Conservation (phyloP, 2,113 vertebrate species). For the Indicator maculatus region DNA sequence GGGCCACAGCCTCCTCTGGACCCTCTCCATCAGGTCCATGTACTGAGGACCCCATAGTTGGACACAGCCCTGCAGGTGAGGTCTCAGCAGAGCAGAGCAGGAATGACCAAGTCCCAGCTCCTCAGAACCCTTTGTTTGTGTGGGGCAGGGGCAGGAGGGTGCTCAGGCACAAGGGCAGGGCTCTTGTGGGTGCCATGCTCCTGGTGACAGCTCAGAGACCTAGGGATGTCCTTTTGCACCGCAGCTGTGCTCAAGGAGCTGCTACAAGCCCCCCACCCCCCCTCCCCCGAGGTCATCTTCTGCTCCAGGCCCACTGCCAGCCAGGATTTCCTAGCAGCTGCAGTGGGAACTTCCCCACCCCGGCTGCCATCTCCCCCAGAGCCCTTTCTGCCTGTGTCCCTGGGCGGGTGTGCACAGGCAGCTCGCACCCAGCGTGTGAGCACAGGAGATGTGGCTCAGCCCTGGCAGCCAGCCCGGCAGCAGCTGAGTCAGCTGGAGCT, state of each 20-base stretch:
- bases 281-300: rapidly evolving
- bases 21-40: no score
- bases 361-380: background rate
- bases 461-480: background rate
- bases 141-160: rapidly evolving
- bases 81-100: background rate
- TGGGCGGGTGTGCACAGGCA: background rate
- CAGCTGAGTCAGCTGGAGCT: slow-evolving; percentile 31
- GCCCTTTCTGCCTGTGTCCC: background rate
- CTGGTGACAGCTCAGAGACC: background rate
- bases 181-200: rapidly evolving
- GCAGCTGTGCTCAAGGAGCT: background rate
- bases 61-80: no score
- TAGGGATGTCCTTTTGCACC: background rate
- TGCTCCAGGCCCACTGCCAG: background rate
- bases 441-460: background rate
- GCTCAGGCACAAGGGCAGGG: background rate
- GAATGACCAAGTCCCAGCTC: background rate
- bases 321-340: background rate
- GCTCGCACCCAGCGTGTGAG: background rate
- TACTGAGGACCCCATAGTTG: no score
- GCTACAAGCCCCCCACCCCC: no score
- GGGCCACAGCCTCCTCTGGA: no score
- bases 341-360: background rate
- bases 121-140: background rate